Percentiles rank a stretch among this genome's conserved stretches.
phyloP scores from a whole-genome alignment of 1,140 invertebrate species.

The Chymomyza costata region DNA sequence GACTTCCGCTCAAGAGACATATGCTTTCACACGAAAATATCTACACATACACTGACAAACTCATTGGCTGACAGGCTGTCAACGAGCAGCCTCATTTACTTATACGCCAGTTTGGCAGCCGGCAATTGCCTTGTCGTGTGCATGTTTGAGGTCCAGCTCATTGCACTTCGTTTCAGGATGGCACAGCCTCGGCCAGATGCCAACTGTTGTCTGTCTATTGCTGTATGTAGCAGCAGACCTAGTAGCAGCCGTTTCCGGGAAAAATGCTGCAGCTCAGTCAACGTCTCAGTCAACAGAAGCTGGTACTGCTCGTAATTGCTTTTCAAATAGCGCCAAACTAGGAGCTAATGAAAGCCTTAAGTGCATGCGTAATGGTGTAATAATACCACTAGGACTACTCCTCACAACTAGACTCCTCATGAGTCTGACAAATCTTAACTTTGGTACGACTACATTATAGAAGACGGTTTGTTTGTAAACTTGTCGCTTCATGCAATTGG shows the following conservation, averaged over 20 bases:
- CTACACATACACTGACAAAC: background rate
- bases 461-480: too few relatives aligned
- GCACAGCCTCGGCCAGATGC: background rate
- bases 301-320: slow-evolving; percentile 43
- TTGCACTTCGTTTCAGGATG: slow-evolving; percentile 24
- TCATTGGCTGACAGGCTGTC: slow-evolving; percentile 27
- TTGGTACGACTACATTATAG: too few relatives aligned
- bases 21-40: slow-evolving; percentile 1
- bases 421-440: too few relatives aligned
- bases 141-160: slow-evolving; percentile 30
- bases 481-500: too few relatives aligned
- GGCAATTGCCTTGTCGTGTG: slow-evolving; percentile 35
- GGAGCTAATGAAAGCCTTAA: slow-evolving; percentile 65
- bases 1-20: slow-evolving; percentile 41
- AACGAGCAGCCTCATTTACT: slow-evolving; percentile 49
- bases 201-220: background rate
- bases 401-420: too few relatives aligned
- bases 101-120: slow-evolving; percentile 2
- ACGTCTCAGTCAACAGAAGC: background rate
- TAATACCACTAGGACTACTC: slow-evolving; percentile 58
- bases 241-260: slow-evolving; percentile 49
- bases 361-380: slow-evolving; percentile 71
- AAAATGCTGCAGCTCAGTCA: slow-evolving; percentile 19
- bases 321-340: slow-evolving; percentile 69
- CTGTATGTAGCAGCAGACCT: slow-evolving; percentile 19